A percentile compares a stretch with the other conserved stretches of the same genome.
These are phyloP conservation scores for Andrena flavipes DNA, from an alignment of 2,888 invertebrate species.

Conservation along the genomic window DNA sequence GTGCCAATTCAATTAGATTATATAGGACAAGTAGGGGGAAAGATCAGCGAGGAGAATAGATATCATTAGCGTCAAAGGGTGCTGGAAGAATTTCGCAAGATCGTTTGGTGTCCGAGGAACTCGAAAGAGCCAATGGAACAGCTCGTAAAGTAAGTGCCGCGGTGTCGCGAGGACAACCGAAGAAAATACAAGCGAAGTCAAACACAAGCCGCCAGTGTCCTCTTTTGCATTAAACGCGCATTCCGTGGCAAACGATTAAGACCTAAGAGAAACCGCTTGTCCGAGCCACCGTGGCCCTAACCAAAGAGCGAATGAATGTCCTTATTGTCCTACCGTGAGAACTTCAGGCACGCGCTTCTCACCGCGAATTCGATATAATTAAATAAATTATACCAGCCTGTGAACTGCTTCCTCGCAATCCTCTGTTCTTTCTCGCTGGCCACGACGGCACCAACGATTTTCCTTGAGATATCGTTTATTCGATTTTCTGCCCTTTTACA, in stretches of 20 bases:
- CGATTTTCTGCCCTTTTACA: background rate
- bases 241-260: slow-evolving; percentile 79
- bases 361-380: slow-evolving; percentile 79
- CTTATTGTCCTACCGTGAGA: slow-evolving; percentile 82
- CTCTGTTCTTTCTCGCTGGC: background rate
- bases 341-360: slow-evolving; percentile 77
- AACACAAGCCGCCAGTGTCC: slow-evolving; percentile 69
- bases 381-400: slow-evolving; percentile 67
- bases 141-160: slow-evolving; percentile 59
- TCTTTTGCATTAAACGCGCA: slow-evolving; percentile 76
- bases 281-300: slow-evolving; percentile 30
- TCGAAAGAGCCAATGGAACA: slow-evolving; percentile 37
- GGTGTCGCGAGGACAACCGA: slow-evolving; percentile 54
- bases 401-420: slow-evolving; percentile 16
- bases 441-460: background rate
- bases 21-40: background rate
- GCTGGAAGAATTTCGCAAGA: slow-evolving; percentile 37
- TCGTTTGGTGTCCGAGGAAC: slow-evolving; percentile 51
- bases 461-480: background rate
- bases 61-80: slow-evolving; percentile 64
- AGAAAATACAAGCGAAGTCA: slow-evolving; percentile 64
- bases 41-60: slow-evolving; percentile 13
- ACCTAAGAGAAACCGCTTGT: slow-evolving; percentile 75
- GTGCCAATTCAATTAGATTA: background rate
- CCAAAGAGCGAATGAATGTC: slow-evolving; percentile 79